Evolutionary conservation across 2,797 vertebrate genomes (phyloP).

Genomic region (Hydrocynus forskahlii): DNA sequence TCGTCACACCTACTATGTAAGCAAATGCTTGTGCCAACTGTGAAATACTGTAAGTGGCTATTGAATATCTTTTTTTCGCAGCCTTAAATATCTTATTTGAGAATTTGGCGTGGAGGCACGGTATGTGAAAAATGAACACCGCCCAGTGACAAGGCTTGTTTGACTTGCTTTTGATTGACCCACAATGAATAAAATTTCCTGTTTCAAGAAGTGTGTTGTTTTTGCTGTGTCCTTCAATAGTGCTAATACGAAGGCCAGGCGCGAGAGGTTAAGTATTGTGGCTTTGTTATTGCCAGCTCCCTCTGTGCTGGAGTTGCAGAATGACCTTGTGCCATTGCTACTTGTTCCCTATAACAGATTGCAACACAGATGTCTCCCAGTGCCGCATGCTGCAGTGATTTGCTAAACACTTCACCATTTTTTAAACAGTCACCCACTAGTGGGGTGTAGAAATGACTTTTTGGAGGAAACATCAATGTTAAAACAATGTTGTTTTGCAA

Average conservation of each 20-base stretch:
- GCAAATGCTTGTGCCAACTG: constrained; percentile 46
- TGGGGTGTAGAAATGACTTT: constrained; percentile 49
- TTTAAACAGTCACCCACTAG: constrained; percentile 52
- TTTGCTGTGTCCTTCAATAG: neutral
- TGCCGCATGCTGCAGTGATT: constrained; percentile 42
- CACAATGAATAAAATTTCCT: neutral
- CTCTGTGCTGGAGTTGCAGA: constrained; percentile 12
- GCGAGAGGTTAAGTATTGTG: constrained; percentile 24
- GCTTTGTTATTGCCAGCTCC: constrained; percentile 43
- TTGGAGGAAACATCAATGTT: constrained; percentile 53
- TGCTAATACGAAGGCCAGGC: neutral
- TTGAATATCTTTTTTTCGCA: constrained; percentile 6
- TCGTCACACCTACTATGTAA: constrained; percentile 38
- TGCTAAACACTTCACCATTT: constrained; percentile 44
- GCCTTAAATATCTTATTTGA: constrained; percentile 22
- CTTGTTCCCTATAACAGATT: constrained; percentile 60
- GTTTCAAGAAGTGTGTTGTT: neutral
- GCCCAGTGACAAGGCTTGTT: neutral
- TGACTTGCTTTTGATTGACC: neutral
- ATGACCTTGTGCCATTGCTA: constrained; percentile 62
- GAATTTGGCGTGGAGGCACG: neutral
- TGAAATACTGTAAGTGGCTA: constrained; percentile 19
- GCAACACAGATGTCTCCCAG: constrained; percentile 64
- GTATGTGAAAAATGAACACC: constrained; percentile 13
- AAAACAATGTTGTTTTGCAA: constrained; percentile 29